Evolutionary conservation across 2,888 invertebrate genomes (phyloP), one percentile per base, ranked within the genome.

Genomic region (Drosophila kanekoi): DNA sequence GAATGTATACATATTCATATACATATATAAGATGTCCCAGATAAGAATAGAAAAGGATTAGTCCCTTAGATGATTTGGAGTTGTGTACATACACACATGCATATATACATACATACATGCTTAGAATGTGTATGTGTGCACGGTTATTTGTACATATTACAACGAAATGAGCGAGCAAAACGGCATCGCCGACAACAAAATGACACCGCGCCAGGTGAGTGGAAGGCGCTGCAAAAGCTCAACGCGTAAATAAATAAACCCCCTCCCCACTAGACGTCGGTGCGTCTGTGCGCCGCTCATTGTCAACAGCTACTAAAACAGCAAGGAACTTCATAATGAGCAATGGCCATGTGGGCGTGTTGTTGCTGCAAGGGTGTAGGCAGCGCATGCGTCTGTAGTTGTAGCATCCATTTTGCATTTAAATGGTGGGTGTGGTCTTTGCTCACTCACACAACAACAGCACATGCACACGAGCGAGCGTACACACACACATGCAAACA

Each of bases 81-180:
- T 11, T 40, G n/a, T 18, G 28, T 43, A 23, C 10, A 13, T 13
- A 13, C 32, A 20, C 38, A 53, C 20, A 18, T 20, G 0, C 14
- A n/a, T 18, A n/a, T 6, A 51, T 18, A 16, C 4, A 51, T 40
- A 14, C n/a, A 32, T 53, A 33, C 13, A 28, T 47, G 18, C 11
- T 9, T n/a, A 38, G 13, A 28, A 38, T 57, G 47, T 66, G 44
- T 65, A 64, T 61, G 66, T 63, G 45, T 72, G 58, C 58, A 47
- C 20, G 13, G 18, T 32, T 37, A 33, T 41, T 47, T 11, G 45
- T 18, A 57, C 9, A 64, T 41, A 38, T 49, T 51, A 54, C 44
- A 83, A 88, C 87, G 59, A 89, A 89, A 88, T 87, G 89, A 89
- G 79, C 90, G 89, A 90, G 83, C 78, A 90, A 72, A 78, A 80